Evolutionary conservation across 2,113 vertebrate genomes (phyloP).

Genomic region (Petrocephalus zakoni): DNA sequence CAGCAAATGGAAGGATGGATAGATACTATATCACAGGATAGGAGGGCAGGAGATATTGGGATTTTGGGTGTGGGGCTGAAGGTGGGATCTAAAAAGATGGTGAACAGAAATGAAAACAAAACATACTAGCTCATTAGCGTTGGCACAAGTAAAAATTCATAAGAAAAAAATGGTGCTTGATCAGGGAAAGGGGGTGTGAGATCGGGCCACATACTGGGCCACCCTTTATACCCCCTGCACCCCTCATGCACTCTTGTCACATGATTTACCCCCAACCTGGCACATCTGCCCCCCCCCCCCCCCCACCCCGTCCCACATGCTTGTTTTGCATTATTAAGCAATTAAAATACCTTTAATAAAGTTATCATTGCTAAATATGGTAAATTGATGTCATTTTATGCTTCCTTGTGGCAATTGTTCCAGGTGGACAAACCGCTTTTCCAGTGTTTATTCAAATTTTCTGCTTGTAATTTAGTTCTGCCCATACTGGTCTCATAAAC

Average conservation of each 20-base stretch:
- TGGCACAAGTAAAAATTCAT: neutral
- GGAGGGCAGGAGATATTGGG: no score
- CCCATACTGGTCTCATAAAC: neutral
- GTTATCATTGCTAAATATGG: neutral
- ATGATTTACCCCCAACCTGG: no score
- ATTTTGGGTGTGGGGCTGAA: no score
- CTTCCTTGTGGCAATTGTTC: neutral
- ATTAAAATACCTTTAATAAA: neutral
- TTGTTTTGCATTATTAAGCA: neutral
- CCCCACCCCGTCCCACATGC: neutral
- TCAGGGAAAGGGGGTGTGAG: neutral
- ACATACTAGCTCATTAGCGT: neutral
- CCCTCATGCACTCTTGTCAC: no score
- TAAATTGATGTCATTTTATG: neutral
- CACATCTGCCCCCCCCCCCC: no score
- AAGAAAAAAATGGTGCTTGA: neutral
- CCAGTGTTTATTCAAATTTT: neutral
- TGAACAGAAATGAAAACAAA: neutral
- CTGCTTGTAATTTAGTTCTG: neutral
- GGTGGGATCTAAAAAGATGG: no score
- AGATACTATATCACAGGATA: no score
- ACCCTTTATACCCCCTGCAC: no score
- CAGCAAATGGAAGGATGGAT: neutral
- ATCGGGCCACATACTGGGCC: neutral
- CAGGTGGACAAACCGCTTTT: neutral